Evolutionary conservation across 2,113 vertebrate genomes (phyloP).

Genomic region (Antechinus flavipes): DNA sequence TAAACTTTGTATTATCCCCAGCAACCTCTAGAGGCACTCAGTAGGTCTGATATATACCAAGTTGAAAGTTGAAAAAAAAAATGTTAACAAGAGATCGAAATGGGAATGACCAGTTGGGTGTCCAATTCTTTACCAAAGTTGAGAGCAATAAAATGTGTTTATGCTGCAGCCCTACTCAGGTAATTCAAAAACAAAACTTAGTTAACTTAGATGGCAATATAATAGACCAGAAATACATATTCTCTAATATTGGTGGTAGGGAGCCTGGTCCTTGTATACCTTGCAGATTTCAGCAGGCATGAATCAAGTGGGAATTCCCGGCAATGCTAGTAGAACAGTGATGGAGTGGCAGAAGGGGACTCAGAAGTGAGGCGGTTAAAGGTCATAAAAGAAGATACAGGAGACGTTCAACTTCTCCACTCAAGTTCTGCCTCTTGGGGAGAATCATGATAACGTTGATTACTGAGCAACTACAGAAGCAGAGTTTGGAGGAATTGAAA

Average conservation of each 20-base stretch:
- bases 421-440: constrained; percentile 75
- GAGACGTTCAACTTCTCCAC: constrained; percentile 77
- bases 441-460: constrained; percentile 92
- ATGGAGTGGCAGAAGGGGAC: constrained; percentile 78
- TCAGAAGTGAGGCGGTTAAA: constrained; percentile 70
- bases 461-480: constrained; percentile 92
- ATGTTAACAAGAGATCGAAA: constrained; percentile 19
- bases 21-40: not conserved
- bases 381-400: constrained; percentile 71
- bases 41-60: not conserved
- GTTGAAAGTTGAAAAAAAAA: constrained; percentile 47
- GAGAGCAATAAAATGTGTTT: constrained; percentile 38
- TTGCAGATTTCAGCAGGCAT: constrained; percentile 80
- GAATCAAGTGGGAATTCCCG: constrained; percentile 79
- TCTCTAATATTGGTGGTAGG: not conserved
- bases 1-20: not conserved
- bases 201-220: not conserved
- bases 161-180: not conserved
- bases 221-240: not conserved
- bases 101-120: constrained; percentile 53
- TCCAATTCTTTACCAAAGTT: not conserved
- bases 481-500: constrained; percentile 92
- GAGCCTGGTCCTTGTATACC: constrained; percentile 76
- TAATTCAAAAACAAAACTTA: not conserved
- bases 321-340: constrained; percentile 81